Percentiles rank a stretch among this genome's conserved stretches.
Conservation (phyloP, 2,888 invertebrate species). For the Amblyjoppa proteus region DNA sequence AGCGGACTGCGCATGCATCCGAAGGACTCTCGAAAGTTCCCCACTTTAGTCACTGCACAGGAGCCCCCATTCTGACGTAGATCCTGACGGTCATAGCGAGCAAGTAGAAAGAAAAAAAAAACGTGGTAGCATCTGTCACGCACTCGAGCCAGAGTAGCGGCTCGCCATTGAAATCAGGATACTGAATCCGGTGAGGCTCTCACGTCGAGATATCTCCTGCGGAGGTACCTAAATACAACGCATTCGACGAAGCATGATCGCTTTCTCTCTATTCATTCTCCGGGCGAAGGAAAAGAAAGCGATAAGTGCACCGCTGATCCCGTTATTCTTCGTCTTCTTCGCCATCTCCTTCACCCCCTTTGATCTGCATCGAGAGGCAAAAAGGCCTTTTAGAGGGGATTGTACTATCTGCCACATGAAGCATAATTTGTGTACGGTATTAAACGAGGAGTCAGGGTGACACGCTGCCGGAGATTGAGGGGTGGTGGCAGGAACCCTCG, state of each 20-base stretch:
- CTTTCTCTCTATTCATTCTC: slow-evolving; percentile 20
- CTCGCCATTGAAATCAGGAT: slow-evolving; percentile 49
- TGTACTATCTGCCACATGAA: slow-evolving; percentile 8
- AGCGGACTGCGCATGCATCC: slow-evolving; percentile 3
- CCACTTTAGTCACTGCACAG: slow-evolving; percentile 42
- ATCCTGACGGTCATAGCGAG: slow-evolving; percentile 15
- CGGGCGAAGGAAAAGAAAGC: slow-evolving; percentile 2
- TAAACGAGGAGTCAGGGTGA: slow-evolving; percentile 22
- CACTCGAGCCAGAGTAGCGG: slow-evolving; percentile 32
- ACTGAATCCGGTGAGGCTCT: slow-evolving; percentile 33
- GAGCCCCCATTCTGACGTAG: slow-evolving; percentile 38
- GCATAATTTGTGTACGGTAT: slow-evolving; percentile 33
- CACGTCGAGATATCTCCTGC: slow-evolving; percentile 29
- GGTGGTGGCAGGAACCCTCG: background rate
- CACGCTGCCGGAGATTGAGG: background rate
- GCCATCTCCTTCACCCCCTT: background rate
- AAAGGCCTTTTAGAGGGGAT: background rate
- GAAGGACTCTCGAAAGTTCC: slow-evolving; percentile 42
- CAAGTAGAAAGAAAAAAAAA: slow-evolving; percentile 27
- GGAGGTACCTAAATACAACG: slow-evolving; percentile 28
- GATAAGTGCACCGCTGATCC: slow-evolving; percentile 2
- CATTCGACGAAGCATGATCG: slow-evolving; percentile 42
- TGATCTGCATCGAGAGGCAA: slow-evolving; percentile 12
- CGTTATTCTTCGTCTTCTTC: background rate
- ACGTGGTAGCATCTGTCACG: slow-evolving; percentile 51